Conservation (phyloP, 2,797 vertebrate genomes). For the Lophotriccus pileatus region DNA sequence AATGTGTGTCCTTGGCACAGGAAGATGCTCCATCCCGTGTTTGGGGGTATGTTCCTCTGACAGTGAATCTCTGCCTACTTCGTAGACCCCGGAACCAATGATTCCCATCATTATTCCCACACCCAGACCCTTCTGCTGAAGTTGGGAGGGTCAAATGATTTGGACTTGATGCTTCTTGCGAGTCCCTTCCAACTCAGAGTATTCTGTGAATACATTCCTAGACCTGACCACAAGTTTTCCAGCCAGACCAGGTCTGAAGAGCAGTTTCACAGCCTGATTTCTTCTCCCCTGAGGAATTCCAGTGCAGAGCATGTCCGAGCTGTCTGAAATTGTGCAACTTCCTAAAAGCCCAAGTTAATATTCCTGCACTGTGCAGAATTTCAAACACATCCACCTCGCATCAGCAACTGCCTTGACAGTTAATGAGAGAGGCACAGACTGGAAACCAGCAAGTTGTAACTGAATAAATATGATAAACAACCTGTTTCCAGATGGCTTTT, state of each 20-base stretch:
- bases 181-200: neutral
- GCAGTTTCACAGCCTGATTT: neutral
- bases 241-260: neutral
- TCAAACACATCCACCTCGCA: constrained; percentile 33
- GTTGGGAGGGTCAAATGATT: neutral
- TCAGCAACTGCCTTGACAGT: constrained; percentile 47
- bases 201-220: neutral
- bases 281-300: neutral
- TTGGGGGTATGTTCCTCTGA: neutral
- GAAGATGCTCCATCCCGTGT: fast-evolving
- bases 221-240: neutral
- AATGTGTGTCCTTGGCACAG: fast-evolving
- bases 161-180: neutral
- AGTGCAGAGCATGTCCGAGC: neutral
- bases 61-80: neutral
- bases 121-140: neutral
- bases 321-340: constrained; percentile 7
- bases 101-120: neutral
- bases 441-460: constrained; percentile 69
- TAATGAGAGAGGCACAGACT: constrained; percentile 65
- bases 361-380: constrained; percentile 2
- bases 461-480: constrained; percentile 78
- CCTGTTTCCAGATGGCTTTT: constrained; percentile 78
- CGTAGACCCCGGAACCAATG: neutral
- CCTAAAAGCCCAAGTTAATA: constrained; percentile 43